Evolutionary conservation across 1,140 invertebrate genomes (phyloP), one percentile per base, ranked within the genome.

Genomic region (Portunus trituberculatus): DNA sequence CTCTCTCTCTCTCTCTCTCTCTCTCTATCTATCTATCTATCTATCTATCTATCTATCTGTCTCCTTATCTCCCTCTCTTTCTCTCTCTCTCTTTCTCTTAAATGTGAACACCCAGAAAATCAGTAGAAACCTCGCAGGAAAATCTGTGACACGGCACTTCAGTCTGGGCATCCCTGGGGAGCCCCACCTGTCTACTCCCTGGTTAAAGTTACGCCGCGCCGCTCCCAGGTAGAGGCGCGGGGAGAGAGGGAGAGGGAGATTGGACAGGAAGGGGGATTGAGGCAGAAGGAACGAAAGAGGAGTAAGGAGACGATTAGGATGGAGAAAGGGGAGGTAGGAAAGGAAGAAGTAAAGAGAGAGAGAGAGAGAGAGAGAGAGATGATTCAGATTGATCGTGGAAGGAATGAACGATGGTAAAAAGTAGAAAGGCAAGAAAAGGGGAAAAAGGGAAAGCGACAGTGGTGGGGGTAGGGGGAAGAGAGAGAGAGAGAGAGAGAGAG

Each of bases 281-380:
- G 10, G 52, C 52, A 14, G 12, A 59, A 20, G 52, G 52, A 59
- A 59, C 16, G 12, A 10, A 59, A 20, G 52, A 59, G 52, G 16
- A 59, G 16, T 14, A 59, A 0, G 52, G 67, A n/a, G 20, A 76
- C 20, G 25, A 7, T 7, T 7, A n/a, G 67, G 20, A 25, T n/a
- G 67, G 20, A 20, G 20, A 20, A 76, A 25, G n/a, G 67, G n/a
- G 67, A 76, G 67, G 20, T 1, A n/a, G 67, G 20, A 20, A 76
- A 20, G 20, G 67, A 76, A 76, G 67, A 76, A 25, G 20, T 2
- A 76, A 20, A 76, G 7, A 76, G 67, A 76, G 67, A 76, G 67
- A 76, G 67, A 76, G 67, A 76, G 67, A 76, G 67, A 76, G 67
- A 76, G 67, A 76, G 67, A 76, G 67, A 76, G 67, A 20, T 52